Conservation (phyloP, 2,797 vertebrate genomes). For the Uromys caudimaculatus region DNA sequence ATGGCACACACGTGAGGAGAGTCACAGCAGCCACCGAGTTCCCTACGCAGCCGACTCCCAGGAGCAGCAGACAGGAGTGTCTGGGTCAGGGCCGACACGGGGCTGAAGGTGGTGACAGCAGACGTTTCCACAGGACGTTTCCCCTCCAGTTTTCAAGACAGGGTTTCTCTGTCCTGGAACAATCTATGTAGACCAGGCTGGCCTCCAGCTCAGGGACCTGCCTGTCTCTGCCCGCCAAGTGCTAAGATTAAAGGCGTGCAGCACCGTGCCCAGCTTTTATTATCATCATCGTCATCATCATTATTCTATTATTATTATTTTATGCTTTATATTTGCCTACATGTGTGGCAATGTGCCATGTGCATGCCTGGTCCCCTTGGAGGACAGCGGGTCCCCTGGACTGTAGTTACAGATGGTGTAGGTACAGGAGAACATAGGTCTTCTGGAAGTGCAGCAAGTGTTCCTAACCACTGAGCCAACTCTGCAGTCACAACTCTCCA, state of each 20-base stretch:
- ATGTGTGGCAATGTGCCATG: background rate
- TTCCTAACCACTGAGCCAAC: background rate
- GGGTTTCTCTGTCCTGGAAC: background rate
- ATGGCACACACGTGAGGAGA: background rate
- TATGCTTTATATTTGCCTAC: background rate
- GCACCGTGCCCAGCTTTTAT: background rate
- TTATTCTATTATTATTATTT: background rate
- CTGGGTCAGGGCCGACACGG: background rate
- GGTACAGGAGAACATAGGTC: background rate
- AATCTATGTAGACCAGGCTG: background rate
- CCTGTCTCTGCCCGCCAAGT: background rate
- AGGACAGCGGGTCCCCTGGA: background rate
- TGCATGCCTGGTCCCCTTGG: background rate
- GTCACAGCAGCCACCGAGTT: fast-evolving
- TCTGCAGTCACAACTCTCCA: background rate
- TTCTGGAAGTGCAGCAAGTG: background rate
- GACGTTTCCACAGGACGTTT: background rate
- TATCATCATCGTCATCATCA: no score
- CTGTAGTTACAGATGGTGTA: background rate
- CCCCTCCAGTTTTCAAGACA: background rate
- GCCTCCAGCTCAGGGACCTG: background rate
- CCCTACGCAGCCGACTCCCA: fast-evolving
- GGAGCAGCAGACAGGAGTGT: background rate
- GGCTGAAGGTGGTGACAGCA: background rate
- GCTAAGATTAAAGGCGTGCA: background rate